Evolutionary conservation across 2,113 vertebrate species (phyloP).

Genomic region (Thunnus thynnus): DNA sequence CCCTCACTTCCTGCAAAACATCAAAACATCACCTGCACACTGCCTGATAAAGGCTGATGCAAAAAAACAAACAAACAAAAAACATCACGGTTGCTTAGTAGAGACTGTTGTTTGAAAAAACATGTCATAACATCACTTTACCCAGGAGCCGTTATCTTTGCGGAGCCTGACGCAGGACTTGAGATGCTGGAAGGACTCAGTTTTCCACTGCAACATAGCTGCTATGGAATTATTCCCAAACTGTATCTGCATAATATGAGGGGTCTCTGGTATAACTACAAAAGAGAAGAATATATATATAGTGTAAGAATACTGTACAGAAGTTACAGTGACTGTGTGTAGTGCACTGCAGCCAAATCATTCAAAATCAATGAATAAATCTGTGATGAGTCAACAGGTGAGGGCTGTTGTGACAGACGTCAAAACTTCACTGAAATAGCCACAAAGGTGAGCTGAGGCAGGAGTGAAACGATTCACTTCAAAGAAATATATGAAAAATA

Average conservation of each 20-base stretch:
- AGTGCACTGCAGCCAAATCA: background rate
- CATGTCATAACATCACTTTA: conserved; percentile 56
- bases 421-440: background rate
- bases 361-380: background rate
- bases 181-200: conserved; percentile 36
- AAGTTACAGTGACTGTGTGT: background rate
- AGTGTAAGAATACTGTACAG: background rate
- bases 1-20: conserved; percentile 56
- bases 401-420: background rate
- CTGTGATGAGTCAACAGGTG: background rate
- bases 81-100: background rate
- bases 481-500: conserved; percentile 6
- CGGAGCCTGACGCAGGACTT: conserved; percentile 64
- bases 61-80: background rate
- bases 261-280: conserved; percentile 81
- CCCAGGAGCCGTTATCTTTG: conserved; percentile 57
- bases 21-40: background rate
- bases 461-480: background rate
- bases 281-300: conserved; percentile 8
- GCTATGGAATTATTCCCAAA: conserved; percentile 60
- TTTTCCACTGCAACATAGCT: conserved; percentile 73
- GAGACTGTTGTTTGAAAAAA: too few relatives aligned
- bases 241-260: conserved; percentile 61
- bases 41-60: background rate
- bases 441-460: background rate